A percentile compares a stretch with the other conserved stretches of the same genome.
phyloP scores from a whole-genome alignment of 37 sponge, comb jelly and placozoan species.

The Lycopodina hypogea region DNA sequence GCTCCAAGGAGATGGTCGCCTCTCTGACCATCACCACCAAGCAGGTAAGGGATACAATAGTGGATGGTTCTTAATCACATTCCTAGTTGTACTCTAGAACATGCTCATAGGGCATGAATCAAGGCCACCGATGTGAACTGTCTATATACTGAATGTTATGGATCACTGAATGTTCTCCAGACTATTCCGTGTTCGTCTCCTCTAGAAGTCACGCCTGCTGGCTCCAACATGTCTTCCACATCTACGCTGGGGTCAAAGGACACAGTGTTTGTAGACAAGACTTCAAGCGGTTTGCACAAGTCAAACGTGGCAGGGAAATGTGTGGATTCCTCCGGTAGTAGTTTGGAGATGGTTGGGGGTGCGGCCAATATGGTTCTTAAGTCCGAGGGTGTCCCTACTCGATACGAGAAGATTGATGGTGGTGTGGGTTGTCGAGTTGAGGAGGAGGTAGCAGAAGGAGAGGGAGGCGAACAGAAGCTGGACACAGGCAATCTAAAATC shows the following conservation, averaged over 20 bases:
- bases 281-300: background rate
- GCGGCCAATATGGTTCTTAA: background rate
- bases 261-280: background rate
- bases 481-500: background rate
- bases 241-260: background rate
- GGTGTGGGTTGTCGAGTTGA: background rate
- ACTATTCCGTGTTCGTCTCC: background rate
- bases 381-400: background rate
- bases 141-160: too few species aligned
- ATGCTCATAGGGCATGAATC: too few species aligned
- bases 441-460: background rate
- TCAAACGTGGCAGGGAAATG: too few species aligned
- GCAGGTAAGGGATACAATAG: slow-evolving; percentile 11
- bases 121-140: too few species aligned
- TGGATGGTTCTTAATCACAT: background rate
- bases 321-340: too few species aligned
- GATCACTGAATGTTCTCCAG: background rate
- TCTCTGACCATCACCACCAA: slow-evolving; percentile 30
- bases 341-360: too few species aligned
- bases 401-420: background rate
- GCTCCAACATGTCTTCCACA: background rate
- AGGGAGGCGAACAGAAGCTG: too few species aligned
- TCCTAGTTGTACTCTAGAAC: too few species aligned
- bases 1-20: slow-evolving; percentile 30
- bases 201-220: background rate